Evolutionary conservation across 2,113 vertebrate species (phyloP), one percentile per base, ranked within the genome.

Genomic region (Upupa epops): DNA sequence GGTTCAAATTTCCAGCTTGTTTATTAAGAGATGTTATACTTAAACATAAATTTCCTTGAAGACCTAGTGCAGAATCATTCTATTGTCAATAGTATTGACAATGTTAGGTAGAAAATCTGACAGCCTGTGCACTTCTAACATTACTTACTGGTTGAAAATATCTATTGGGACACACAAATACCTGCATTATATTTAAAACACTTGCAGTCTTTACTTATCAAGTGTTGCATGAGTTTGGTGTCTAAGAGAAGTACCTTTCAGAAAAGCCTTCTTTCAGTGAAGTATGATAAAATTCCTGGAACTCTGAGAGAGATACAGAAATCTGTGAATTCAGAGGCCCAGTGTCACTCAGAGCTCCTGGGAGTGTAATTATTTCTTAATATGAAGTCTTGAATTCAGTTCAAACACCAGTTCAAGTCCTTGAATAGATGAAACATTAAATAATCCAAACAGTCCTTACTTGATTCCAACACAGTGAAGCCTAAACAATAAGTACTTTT

Each of bases 11-110:
- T 78, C 52, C 84, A 87, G 26, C 32, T 65, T 58, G 8, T 13
- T 11, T 18, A 4, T 60, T 58, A 79, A 76, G 40, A 84, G 49
- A 58, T 60, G 22, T 70, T 81, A 70, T 45, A 90, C n/a, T 64
- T 82, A 36, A 77, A 60, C 18, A 83, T 58, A 80, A 83, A 70
- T 94, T 45, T 79, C 34, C 29, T 82, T 72, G 76, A 89, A 92
- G 52, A 55, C 34, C 64, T 79, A 86, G 25, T 74, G 21, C 34
- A 64, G 83, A 93, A 77, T 48, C 3, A 25, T 48, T 52, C 51
- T 71, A 13, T 32, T 69, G 56, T 85, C 66, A 45, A 65, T 56
- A 46, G 13, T 55, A 72, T 31, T 69, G 83, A 51, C 29, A 73
- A 31, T 20, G 54, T 42, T 61, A 37, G 34, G 49, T 58, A 42